Percentiles rank a stretch among this genome's conserved stretches.
These are phyloP conservation scores for Drosophila chauvacae DNA, from an alignment of 1,140 invertebrate genomes.

Conservation along the genomic window DNA sequence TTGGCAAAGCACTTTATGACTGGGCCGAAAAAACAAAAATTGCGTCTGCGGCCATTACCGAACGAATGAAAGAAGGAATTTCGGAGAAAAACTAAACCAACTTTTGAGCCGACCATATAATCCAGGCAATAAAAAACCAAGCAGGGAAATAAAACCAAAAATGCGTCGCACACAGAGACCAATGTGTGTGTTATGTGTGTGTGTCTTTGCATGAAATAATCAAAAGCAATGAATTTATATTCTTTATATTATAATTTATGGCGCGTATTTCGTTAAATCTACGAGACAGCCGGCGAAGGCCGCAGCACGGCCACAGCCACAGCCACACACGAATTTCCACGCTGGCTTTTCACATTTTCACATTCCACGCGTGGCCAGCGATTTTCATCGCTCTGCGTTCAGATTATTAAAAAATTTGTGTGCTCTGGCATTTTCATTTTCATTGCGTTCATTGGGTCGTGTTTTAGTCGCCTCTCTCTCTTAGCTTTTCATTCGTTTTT, in stretches of 20 bases:
- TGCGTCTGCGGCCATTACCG: conserved; percentile 27
- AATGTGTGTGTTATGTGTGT: conserved; percentile 5
- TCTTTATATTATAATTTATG: conserved; percentile 77
- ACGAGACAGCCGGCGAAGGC: conserved; percentile 48
- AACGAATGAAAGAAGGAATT: conserved; percentile 12
- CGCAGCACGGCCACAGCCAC: conserved; percentile 16
- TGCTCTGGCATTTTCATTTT: conserved; percentile 76
- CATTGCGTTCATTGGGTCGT: conserved; percentile 74
- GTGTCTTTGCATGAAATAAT: conserved; percentile 47
- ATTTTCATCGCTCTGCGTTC: conserved; percentile 53
- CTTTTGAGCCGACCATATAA: conserved; percentile 46
- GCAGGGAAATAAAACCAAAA: conserved; percentile 29
- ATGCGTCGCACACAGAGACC: conserved; percentile 13
- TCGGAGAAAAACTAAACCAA: conserved; percentile 33
- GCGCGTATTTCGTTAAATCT: conserved; percentile 62
- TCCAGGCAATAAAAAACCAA: conserved; percentile 39
- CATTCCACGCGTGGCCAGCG: conserved; percentile 75
- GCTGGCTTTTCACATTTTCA: conserved; percentile 75
- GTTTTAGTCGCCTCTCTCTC: conserved; percentile 27
- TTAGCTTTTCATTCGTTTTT: conserved; percentile 17
- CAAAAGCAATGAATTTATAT: conserved; percentile 74
- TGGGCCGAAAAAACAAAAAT: conserved; percentile 9
- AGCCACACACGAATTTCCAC: conserved; percentile 54
- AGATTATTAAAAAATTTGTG: conserved; percentile 81
- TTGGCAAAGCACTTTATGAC: conserved; percentile 15